Evolutionary conservation across 2,797 vertebrate genomes (phyloP).

Genomic region (Siniperca scherzeri): DNA sequence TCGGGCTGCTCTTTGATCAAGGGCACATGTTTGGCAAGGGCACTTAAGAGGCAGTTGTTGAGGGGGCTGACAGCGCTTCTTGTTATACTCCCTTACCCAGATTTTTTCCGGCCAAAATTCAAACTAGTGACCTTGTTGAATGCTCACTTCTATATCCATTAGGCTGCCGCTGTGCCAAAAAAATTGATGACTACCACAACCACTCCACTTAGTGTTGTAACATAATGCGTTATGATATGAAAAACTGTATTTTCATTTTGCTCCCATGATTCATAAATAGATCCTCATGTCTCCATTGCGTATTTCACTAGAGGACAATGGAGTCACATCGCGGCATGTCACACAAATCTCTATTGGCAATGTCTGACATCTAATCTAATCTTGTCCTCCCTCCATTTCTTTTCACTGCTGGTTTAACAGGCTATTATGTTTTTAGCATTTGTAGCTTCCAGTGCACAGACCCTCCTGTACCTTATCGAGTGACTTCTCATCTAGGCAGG

Average conservation of each 20-base stretch:
- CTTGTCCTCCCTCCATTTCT: conserved; percentile 67
- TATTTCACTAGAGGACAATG: conserved; percentile 74
- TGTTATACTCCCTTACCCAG: conserved; percentile 27
- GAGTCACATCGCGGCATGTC: conserved; percentile 66
- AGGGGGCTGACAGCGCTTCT: conserved; percentile 29
- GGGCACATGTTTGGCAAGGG: conserved; percentile 49
- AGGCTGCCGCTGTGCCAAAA: conserved; percentile 31
- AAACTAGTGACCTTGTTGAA: conserved; percentile 60
- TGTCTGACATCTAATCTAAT: conserved; percentile 76
- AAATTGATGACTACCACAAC: conserved; percentile 46
- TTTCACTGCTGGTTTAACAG: conserved; percentile 78
- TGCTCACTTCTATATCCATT: conserved; percentile 41
- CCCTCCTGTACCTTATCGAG: conserved; percentile 57
- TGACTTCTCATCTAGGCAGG: conserved; percentile 54
- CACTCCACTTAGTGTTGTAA: conserved; percentile 48
- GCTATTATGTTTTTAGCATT: conserved; percentile 76
- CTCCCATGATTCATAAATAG: conserved; percentile 57
- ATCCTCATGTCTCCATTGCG: conserved; percentile 33
- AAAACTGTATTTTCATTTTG: conserved; percentile 51
- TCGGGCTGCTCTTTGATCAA: conserved; percentile 43
- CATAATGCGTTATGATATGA: conserved; percentile 37
- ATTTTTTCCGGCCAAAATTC: conserved; percentile 47
- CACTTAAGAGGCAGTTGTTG: neutral
- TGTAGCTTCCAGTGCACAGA: conserved; percentile 50
- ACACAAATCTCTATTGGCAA: conserved; percentile 73